Conservation (phyloP, 23 tunicate species). For the Trididemnum nubilum region DNA sequence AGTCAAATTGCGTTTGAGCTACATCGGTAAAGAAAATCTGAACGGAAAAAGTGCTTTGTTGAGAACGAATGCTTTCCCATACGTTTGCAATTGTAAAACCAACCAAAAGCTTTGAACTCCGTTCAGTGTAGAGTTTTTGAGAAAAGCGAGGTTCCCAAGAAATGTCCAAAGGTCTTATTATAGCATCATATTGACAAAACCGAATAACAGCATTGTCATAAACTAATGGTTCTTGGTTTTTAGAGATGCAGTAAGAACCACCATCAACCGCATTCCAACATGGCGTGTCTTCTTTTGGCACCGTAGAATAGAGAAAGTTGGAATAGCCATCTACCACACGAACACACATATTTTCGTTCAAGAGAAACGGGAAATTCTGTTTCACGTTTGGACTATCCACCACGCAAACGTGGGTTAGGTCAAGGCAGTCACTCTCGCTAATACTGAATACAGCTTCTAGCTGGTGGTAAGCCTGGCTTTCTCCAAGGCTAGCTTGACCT, state of each 20-base stretch:
- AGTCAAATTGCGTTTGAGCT: not conserved
- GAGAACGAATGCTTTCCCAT: not conserved
- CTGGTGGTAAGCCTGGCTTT: not conserved
- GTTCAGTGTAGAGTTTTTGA: not conserved
- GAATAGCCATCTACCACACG: not conserved
- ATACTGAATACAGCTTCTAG: not conserved
- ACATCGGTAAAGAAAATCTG: not conserved
- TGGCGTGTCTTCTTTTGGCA: not conserved
- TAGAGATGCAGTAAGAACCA: not conserved
- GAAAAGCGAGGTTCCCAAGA: conserved; percentile 6
- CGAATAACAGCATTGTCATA: not conserved
- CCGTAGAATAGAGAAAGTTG: not conserved
- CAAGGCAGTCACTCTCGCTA: not conserved
- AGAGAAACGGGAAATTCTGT: not conserved
- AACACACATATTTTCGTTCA: not conserved
- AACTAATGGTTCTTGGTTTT: not conserved
- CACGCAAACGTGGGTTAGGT: not conserved
- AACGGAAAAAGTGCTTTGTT: not conserved
- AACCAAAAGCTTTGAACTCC: not conserved
- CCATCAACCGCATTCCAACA: not conserved
- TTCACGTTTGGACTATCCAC: not conserved
- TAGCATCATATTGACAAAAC: not conserved
- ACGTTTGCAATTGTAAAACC: conserved; percentile 6
- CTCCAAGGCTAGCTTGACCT: not conserved
- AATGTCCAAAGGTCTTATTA: not conserved